These are phyloP conservation scores for Galeopterus variegatus DNA, from an alignment of 2,113 vertebrate species.

Conservation along the genomic window DNA sequence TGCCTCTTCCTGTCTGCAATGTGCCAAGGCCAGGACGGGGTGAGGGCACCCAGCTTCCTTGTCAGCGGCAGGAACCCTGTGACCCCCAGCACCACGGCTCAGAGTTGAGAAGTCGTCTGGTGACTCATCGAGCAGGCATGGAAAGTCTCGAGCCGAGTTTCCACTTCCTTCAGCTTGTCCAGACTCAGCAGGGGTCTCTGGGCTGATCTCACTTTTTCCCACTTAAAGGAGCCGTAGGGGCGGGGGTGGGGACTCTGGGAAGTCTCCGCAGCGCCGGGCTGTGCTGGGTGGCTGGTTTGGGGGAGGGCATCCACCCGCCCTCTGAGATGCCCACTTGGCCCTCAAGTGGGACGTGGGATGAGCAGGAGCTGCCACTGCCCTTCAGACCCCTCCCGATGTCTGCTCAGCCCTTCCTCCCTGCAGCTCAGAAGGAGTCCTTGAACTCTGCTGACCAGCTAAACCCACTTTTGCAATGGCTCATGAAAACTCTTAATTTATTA, in stretches of 20 bases:
- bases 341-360: no score
- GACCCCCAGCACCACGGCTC: neutral
- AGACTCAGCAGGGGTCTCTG: fast-evolving
- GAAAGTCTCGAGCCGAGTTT: neutral
- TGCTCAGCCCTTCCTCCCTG: neutral
- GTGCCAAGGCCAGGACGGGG: neutral
- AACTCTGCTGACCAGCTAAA: neutral
- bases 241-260: neutral
- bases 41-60: neutral
- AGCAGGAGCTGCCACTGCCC: neutral
- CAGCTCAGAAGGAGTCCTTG: neutral
- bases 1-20: no score
- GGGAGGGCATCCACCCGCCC: neutral
- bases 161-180: neutral
- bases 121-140: neutral
- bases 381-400: neutral
- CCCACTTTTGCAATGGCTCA: no score
- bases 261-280: neutral
- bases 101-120: neutral
- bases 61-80: fast-evolving
- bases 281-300: no score
- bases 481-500: neutral
- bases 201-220: neutral
- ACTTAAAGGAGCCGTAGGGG: no score
- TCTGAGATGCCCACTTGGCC: neutral